Conservation (phyloP, 2,113 vertebrate species). For the Rhinopomastus cyanomelas region DNA sequence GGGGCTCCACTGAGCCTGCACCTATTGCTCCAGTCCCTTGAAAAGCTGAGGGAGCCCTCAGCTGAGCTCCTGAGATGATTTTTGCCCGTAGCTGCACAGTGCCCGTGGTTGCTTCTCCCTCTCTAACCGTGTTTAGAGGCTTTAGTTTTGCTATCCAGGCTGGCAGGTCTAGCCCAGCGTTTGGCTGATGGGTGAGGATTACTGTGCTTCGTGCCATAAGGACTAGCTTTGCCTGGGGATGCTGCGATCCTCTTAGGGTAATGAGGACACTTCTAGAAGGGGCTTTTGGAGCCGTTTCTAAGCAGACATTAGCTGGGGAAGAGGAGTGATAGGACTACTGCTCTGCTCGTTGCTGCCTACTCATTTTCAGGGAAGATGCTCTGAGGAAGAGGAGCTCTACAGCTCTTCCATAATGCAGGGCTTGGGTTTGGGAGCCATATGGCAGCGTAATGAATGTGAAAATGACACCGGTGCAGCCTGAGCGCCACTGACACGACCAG, state of each 20-base stretch:
- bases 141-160: background rate
- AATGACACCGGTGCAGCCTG: background rate
- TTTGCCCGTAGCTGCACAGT: fast-evolving
- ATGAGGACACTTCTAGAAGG: background rate
- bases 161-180: fast-evolving
- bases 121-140: fast-evolving
- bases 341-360: background rate
- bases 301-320: background rate
- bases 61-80: fast-evolving
- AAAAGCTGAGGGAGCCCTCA: background rate
- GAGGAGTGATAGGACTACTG: fast-evolving
- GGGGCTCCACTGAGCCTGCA: too few species aligned
- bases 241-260: background rate
- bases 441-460: background rate
- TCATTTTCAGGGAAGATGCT: background rate
- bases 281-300: background rate
- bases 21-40: background rate
- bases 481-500: fast-evolving
- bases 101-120: fast-evolving
- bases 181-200: background rate
- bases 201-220: fast-evolving
- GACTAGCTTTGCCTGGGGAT: background rate
- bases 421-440: background rate
- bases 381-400: background rate
- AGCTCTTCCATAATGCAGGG: background rate